Conservation (phyloP, 30 jellyfish, hydroid and myxozoan species). For the Nemopilema nomurai region DNA sequence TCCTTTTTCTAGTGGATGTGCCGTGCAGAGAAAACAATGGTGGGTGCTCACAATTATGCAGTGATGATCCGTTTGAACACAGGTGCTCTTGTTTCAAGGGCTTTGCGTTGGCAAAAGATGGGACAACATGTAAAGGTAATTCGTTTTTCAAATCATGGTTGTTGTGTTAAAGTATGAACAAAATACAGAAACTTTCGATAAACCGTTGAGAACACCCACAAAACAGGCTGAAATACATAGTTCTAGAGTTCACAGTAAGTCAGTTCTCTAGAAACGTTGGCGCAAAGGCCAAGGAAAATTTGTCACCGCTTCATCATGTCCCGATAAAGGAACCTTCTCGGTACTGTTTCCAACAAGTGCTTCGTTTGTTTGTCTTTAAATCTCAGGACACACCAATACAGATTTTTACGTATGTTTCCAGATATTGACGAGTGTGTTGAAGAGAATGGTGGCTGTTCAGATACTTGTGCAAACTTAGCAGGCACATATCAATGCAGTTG, state of each 20-base stretch:
- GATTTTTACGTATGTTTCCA: no score
- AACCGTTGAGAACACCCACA: no score
- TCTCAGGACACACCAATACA: no score
- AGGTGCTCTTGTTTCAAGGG: slow-evolving; percentile 81
- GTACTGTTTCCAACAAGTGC: not conserved
- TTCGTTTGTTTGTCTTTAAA: not conserved
- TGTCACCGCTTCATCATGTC: no score
- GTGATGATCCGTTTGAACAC: slow-evolving; percentile 73
- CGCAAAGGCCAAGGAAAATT: no score
- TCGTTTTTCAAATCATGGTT: not conserved
- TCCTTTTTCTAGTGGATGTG: slow-evolving; percentile 54
- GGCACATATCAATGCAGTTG: slow-evolving; percentile 65
- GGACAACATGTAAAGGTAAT: slow-evolving; percentile 72
- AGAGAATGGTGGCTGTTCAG: slow-evolving; percentile 73
- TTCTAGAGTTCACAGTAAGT: no score
- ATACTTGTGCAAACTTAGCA: slow-evolving; percentile 52
- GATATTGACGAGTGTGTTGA: slow-evolving; percentile 80
- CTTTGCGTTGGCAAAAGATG: slow-evolving; percentile 64
- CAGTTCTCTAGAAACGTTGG: no score
- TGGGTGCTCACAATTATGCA: slow-evolving; percentile 85
- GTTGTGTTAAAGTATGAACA: no score
- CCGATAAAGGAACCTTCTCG: no score
- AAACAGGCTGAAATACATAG: no score
- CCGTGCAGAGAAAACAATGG: slow-evolving; percentile 75
- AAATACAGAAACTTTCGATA: no score